phyloP scores from a whole-genome alignment of 2,113 vertebrate species.

The Anguilla japonica region DNA sequence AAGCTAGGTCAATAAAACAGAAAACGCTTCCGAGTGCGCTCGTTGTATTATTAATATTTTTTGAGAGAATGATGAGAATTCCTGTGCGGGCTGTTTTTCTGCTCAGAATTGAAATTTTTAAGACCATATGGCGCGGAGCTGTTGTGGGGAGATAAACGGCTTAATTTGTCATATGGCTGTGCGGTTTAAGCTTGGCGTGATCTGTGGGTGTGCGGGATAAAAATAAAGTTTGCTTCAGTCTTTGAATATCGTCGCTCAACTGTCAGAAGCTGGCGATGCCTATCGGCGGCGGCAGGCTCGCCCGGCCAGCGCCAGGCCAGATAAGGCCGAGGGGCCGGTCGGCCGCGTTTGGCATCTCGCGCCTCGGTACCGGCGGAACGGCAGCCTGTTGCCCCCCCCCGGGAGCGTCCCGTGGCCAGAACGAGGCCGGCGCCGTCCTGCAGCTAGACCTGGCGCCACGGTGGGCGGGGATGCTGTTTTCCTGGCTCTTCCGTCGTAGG shows the following conservation, averaged over 20 bases:
- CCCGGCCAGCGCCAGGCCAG: not conserved
- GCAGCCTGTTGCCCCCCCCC: not conserved
- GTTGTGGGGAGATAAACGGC: slow-evolving; percentile 55
- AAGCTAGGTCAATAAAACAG: not conserved
- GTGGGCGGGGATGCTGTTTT: not conserved
- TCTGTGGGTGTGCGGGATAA: not conserved
- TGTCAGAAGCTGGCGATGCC: not conserved
- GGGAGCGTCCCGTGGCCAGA: not conserved
- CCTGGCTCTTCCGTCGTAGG: not conserved
- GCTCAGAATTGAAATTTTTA: slow-evolving; percentile 46
- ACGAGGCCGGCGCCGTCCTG: not conserved
- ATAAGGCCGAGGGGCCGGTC: not conserved
- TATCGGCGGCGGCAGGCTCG: not conserved
- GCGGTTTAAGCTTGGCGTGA: slow-evolving; percentile 45
- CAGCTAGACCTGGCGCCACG: not conserved
- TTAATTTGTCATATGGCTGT: slow-evolving; percentile 49
- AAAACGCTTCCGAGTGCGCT: not conserved
- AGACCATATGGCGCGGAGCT: slow-evolving; percentile 47
- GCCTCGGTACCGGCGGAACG: not conserved
- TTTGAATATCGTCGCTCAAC: not conserved
- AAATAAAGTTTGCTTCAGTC: not conserved
- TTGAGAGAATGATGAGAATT: not conserved
- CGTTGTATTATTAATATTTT: not conserved
- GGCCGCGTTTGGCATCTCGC: not conserved
- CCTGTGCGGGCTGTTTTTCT: not conserved